Evolutionary conservation across 1,140 invertebrate genomes (phyloP), one percentile per base, ranked within the genome.

Genomic region (Maniola jurtina): DNA sequence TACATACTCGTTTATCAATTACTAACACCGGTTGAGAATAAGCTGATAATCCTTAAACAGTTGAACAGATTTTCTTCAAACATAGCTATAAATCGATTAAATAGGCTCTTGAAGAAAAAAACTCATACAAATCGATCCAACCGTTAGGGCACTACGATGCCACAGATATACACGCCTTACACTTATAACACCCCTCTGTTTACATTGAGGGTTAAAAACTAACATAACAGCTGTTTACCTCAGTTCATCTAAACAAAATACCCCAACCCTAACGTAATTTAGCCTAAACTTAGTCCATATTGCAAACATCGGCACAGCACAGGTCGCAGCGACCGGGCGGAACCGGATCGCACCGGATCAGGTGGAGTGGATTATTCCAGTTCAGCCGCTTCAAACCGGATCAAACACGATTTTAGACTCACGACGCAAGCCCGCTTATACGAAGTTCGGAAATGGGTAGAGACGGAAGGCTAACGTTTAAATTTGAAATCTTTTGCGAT

Each of bases 361-460:
- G 86, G 86, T 89, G 84, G 76, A 86, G 77, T 77, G 84, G 84
- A 87, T 87, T 89, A 87, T 86, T 88, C 84, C 84, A 79, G 86
- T 84, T 78, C 83, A 77, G 71, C 69, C 86, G 80, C 82, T 66
- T 75, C 71, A 69, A 84, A 83, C 79, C 77, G 86, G 86, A 87
- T 87, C 81, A 80, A 86, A 87, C 86, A 89, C 84, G 86, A 81
- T 89, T 89, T 86, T 79, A 81, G 84, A 89, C 86, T 89, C 81
- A 84, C 80, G 77, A 75, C 74, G 79, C 77, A 81, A 82, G 79
- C 71, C 68, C 70, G 79, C 70, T 83, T 81, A 80, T 77, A 71
- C 73, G 65, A 76, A 79, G 76, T 55, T 55, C 9, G 80, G 80
- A 79, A 83, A 82, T 78, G 77, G 80, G 75, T 79, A 77, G 69